Evolutionary conservation across 2,113 vertebrate genomes (phyloP), one percentile per base, ranked within the genome.

Genomic region (Irena cyanogastra): DNA sequence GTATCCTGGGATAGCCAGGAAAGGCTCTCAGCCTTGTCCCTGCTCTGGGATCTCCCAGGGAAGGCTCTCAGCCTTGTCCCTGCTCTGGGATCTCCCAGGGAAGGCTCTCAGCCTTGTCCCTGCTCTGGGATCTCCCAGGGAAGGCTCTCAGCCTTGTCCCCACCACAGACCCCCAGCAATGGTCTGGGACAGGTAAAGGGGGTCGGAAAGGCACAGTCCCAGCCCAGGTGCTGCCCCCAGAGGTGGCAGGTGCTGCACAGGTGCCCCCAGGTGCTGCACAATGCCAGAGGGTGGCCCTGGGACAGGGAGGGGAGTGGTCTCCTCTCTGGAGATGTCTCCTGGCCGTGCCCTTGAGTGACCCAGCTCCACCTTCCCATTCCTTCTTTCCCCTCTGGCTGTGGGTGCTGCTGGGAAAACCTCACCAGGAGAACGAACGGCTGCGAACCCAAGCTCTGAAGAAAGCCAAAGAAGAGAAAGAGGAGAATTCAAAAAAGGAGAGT

Each of bases 351-450:
- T 5, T 18, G 37, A 11, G 11, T 76, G 54, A 82, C 41, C 13
- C 47, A 64, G 35, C n/a, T 79, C 57, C 30, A 4, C 69, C 59
- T 49, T 37, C 19, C 37, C 13, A 22, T 26, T 10, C n/a, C 50
- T 66, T 21, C 23, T 42, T 24, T 39, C 54, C 39, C 6, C 30
- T 49, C 15, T 57, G n/a, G 27, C 31, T 44, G 20, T 7, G 13
- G 26, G 17, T 45, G 30, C 5, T 31, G 63, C 16, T 49, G 83
- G 54, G 28, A 5, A 84, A 31, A 65, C 15, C 11, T 42, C 24
- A 18, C 42, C 93, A 99, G 98, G 98, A 98, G 83, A 97, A 98
- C 0, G 96, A 98, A 18, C 84, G 92, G 31, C 96, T 98, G 45
- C 68, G 61, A 59, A 90, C 59, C 26, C 91, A 97, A 3, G 98